Base-by-base conservation (phyloP, 2,888 invertebrate genomes). In the Abrostola tripartita region DNA sequence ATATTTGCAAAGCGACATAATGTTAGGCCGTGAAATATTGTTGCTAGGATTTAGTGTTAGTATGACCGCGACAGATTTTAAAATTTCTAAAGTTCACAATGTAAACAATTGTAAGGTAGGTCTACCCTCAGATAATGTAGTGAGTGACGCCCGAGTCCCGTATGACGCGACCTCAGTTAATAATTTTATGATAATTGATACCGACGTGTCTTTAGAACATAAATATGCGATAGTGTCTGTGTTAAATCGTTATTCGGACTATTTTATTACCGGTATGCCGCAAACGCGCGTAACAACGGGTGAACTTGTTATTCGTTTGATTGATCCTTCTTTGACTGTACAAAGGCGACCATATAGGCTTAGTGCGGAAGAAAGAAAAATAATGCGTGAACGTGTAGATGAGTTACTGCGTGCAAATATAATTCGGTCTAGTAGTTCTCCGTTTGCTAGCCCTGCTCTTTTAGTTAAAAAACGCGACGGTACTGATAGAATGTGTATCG, bases 361-460 rank as follows among this genome's bases (percentile, higher is more conserved):
- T 0, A 49, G 52, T 8, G 35, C 53, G 0, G 38, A 51, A 5
- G 67, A 68, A 38, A 41, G 63, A 0, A 7, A 6, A 7, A 14
- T 62, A 14, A 24, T 67, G n/a, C 58, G 52, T 36, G n/a, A 38
- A 2, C 38, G 40, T 24, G 36, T 59, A 4, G 8, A 12, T 0
- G 60, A 68, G 11, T 24, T 68, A 5, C 35, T 61, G n/a, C 12
- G 11, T 2, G 64, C 64, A 0, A 47, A 47, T 11, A 55, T 65
- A 0, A 65, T 68, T 14, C 38, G 64, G 5, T 55, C 61, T 35
- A 68, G 68, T 14, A 37, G 44, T 10, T 68, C 63, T 5, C 68
- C 68, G 12, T 68, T 68, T 41, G 42, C 59, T 1, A 67, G 67
- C 8, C 56, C 56, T 40, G 35, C 14, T 8, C 24, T 57, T 6